phyloP scores from a whole-genome alignment of 2,797 vertebrate species.

The Margarornis squamiger region DNA sequence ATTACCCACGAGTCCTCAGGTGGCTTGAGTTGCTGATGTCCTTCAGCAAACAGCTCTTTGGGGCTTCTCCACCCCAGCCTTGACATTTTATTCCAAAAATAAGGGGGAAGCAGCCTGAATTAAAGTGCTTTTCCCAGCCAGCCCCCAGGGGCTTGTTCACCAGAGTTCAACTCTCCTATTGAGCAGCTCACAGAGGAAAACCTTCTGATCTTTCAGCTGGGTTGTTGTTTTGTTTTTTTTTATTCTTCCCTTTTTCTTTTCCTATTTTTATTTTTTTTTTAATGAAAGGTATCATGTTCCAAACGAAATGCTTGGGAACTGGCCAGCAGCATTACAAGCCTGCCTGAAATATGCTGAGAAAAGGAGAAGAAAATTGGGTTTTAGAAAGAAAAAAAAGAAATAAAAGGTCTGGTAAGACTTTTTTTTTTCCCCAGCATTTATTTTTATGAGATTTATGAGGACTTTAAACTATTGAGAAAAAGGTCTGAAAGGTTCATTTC shows the following conservation, averaged over 20 bases:
- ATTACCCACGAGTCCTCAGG: neutral
- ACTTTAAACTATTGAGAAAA: neutral
- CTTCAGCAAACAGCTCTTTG: neutral
- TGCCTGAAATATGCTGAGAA: constrained; percentile 25
- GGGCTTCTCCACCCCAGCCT: neutral
- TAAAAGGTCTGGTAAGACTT: neutral
- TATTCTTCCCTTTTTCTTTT: neutral
- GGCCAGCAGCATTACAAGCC: constrained; percentile 23
- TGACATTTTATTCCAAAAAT: neutral
- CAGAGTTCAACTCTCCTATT: neutral
- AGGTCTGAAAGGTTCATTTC: constrained; percentile 27
- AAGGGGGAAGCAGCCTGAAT: neutral
- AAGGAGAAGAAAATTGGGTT: neutral
- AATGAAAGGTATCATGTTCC: constrained; percentile 27
- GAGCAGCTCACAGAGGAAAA: neutral
- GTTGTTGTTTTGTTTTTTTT: neutral
- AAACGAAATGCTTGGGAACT: constrained; percentile 59
- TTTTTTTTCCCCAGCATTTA: neutral
- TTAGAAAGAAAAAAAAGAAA: neutral
- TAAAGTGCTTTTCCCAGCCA: neutral
- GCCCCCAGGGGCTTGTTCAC: neutral
- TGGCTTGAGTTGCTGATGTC: neutral
- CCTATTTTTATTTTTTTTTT: neutral
- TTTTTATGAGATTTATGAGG: constrained; percentile 1
- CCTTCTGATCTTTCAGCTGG: constrained; percentile 5